These are phyloP conservation scores for Telmatherina bonti DNA, from an alignment of 2,797 vertebrate genomes.

Conservation along the genomic window DNA sequence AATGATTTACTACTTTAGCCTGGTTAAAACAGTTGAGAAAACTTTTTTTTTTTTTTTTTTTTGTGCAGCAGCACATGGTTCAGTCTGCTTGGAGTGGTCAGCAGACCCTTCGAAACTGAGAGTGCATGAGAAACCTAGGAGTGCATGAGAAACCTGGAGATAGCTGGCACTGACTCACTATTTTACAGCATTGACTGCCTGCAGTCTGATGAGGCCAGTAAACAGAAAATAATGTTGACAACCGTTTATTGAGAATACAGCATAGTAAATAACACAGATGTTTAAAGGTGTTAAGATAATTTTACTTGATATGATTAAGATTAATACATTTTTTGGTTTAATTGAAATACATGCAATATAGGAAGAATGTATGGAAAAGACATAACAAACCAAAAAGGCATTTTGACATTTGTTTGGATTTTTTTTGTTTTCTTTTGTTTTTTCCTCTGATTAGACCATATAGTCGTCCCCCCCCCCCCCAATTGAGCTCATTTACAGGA, in stretches of 20 bases:
- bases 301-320: no score
- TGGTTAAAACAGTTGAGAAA: not conserved
- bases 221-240: not conserved
- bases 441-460: no score
- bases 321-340: not conserved
- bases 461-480: no score
- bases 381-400: not conserved
- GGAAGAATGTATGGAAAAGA: not conserved
- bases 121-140: not conserved
- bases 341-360: not conserved
- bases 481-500: not conserved
- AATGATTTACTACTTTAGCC: not conserved
- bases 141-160: not conserved
- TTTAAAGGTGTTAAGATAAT: not conserved
- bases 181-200: conserved; percentile 1
- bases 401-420: no score
- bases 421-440: no score
- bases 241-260: not conserved
- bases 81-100: not conserved
- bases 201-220: not conserved
- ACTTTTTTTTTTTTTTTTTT: no score
- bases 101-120: not conserved
- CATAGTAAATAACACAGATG: not conserved
- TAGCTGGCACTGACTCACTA: not conserved
- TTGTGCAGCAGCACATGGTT: no score